Evolutionary conservation across 2,797 vertebrate genomes (phyloP).

Genomic region (Denticeps clupeoides): DNA sequence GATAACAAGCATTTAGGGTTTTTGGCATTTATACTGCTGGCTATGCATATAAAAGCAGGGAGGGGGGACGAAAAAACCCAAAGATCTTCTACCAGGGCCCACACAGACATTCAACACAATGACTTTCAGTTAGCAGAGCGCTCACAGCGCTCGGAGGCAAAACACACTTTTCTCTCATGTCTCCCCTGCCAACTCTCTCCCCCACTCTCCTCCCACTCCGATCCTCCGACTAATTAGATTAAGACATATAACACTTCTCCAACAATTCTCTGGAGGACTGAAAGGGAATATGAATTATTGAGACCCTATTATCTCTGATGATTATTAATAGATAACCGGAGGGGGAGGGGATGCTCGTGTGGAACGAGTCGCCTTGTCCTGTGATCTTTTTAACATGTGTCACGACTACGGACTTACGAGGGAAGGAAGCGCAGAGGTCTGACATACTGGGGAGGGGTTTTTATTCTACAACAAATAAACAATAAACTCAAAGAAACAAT

Average conservation of each 20-base stretch:
- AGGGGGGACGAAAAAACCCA: no score
- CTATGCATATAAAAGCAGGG: no score
- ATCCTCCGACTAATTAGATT: conserved; percentile 33
- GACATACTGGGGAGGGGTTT: no score
- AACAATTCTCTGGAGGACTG: conserved; percentile 27
- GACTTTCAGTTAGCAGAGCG: background rate
- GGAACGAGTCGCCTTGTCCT: conserved; percentile 14
- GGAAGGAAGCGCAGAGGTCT: no score
- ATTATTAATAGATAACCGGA: conserved; percentile 33
- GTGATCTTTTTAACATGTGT: conserved; percentile 11
- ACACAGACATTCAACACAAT: background rate
- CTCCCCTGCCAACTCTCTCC: background rate
- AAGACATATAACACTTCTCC: conserved; percentile 26
- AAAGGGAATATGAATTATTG: conserved; percentile 39
- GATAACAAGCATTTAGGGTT: no score
- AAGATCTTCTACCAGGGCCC: no score
- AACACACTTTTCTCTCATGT: background rate
- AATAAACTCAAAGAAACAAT: no score
- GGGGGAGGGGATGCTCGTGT: conserved; percentile 21
- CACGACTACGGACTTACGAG: no score
- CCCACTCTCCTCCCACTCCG: conserved; percentile 20
- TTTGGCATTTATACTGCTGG: no score
- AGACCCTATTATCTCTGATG: conserved; percentile 36
- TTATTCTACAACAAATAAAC: no score
- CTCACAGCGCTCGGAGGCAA: background rate